Base-by-base conservation (phyloP, 2,888 invertebrate species). In the Melangyna quadrimaculata region DNA sequence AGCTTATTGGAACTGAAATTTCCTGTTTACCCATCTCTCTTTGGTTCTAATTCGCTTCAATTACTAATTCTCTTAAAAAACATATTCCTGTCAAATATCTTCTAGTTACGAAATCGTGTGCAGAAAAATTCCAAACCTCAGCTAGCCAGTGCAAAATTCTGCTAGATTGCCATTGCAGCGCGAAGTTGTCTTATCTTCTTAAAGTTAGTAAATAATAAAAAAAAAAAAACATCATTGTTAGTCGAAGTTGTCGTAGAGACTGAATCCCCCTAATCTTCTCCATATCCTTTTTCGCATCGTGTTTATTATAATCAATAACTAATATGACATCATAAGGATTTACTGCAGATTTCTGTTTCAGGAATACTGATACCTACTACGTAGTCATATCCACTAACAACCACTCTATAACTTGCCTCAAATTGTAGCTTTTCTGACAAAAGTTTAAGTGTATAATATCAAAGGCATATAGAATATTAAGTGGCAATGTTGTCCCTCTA, bases 401-500 rank as follows among this genome's bases (percentile, higher is more conserved):
- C 22, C 12, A 55, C 57, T 45, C 19, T 32, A 55, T 19, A 17
- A 19, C n/a, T 74, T 35, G 14, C 43, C 5, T n/a, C 3, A 35
- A 19, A n/a, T 9, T 40, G 48, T 48, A 2, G 14, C 9, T 19
- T 48, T n/a, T 57, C 17, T 9, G n/a, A 22, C 12, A 29, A 72
- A 10, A 61, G 8, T 40, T 19, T 29, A 48, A 22, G 35, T 72
- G 32, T 37, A 48, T 67, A 53, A 3, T 24, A 69, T 43, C 24
- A 71, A 24, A 63, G 37, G 10, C 40, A 57, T 19, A 45, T 8
- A 8, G 10, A 2, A 6, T 40, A 51, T 17, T 45, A 27, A n/a
- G 53, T 57, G 27, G 55, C 12, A 63, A 91, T 97, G 91, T 94
- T 97, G 89, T 97, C 97, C 45, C 93, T 97, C 70, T 96, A 95